Conservation (phyloP, 2,113 vertebrate genomes). For the Eleginops maclovinus region DNA sequence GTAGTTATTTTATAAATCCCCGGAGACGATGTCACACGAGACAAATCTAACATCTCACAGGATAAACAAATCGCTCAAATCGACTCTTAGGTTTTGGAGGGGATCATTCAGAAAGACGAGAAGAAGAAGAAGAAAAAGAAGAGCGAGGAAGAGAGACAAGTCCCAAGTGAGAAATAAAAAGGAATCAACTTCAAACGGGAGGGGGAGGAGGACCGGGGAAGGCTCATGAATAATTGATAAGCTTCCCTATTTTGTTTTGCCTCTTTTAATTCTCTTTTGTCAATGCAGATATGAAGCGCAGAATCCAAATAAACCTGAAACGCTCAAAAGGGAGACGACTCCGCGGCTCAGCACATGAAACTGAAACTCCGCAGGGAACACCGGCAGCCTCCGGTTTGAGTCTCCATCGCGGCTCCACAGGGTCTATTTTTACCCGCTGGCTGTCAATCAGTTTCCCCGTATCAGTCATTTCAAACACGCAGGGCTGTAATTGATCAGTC, state of each 20-base stretch:
- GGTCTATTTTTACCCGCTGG: constrained; percentile 60
- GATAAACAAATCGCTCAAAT: constrained; percentile 67
- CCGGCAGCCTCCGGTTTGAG: constrained; percentile 18
- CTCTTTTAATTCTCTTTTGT: constrained; percentile 72
- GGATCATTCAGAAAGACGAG: constrained; percentile 39
- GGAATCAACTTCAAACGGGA: constrained; percentile 60
- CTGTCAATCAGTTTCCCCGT: constrained; percentile 65
- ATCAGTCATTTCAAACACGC: constrained; percentile 65
- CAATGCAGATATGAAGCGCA: constrained; percentile 41
- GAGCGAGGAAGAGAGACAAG: constrained; percentile 33
- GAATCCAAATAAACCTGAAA: constrained; percentile 65
- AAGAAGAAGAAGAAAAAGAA: not conserved
- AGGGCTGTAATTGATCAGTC: constrained; percentile 68
- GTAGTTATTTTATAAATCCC: constrained; percentile 31
- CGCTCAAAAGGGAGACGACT: constrained; percentile 46
- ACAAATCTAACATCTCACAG: constrained; percentile 49
- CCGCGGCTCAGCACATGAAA: not conserved
- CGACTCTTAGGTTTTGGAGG: constrained; percentile 29
- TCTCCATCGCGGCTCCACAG: constrained; percentile 14
- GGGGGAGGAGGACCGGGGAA: constrained; percentile 12
- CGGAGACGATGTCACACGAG: constrained; percentile 33
- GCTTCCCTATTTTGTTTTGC: constrained; percentile 54
- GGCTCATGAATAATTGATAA: constrained; percentile 71
- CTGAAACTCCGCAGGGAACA: constrained; percentile 61
- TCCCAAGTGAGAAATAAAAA: constrained; percentile 52